These are phyloP conservation scores for Platyscapa corneri DNA, from an alignment of 1,140 invertebrate species.

Conservation along the genomic window DNA sequence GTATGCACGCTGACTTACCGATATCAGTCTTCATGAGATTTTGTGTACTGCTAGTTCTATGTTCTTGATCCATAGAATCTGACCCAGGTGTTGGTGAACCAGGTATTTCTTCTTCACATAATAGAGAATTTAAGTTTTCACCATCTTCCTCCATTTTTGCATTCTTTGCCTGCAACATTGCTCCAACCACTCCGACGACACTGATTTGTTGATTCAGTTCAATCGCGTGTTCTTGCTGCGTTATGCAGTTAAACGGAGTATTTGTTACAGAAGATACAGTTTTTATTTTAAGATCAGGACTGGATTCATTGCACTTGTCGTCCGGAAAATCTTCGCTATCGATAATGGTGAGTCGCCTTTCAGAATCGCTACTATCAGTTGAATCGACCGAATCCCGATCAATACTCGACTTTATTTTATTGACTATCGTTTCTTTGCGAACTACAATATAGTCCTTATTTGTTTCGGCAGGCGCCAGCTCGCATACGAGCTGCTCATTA, in stretches of 20 bases:
- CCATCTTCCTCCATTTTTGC: slow-evolving; percentile 68
- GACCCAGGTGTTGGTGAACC: slow-evolving; percentile 84
- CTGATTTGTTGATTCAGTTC: slow-evolving; percentile 31
- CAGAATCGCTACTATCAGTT: slow-evolving; percentile 83
- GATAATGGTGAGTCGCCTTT: slow-evolving; percentile 78
- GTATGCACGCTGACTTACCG: slow-evolving; percentile 31
- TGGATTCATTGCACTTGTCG: slow-evolving; percentile 59
- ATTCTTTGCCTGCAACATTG: slow-evolving; percentile 37
- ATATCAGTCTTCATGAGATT: slow-evolving; percentile 61
- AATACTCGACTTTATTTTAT: slow-evolving; percentile 67
- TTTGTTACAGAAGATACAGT: not conserved
- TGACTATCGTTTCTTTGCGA: slow-evolving; percentile 52
- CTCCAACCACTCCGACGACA: slow-evolving; percentile 24
- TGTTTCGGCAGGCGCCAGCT: not conserved
- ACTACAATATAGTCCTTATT: slow-evolving; percentile 31
- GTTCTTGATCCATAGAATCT: slow-evolving; percentile 68
- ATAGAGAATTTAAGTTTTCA: slow-evolving; percentile 79
- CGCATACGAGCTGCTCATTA: not conserved
- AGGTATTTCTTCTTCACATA: slow-evolving; percentile 92
- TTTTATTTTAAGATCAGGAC: slow-evolving; percentile 58
- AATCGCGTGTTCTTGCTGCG: slow-evolving; percentile 11
- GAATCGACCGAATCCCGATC: slow-evolving; percentile 74
- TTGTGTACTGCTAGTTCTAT: slow-evolving; percentile 48
- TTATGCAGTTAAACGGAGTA: slow-evolving; percentile 28
- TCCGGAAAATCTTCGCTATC: slow-evolving; percentile 69